Conservation (phyloP, 1,140 invertebrate genomes). For the Ceratitis capitata region DNA sequence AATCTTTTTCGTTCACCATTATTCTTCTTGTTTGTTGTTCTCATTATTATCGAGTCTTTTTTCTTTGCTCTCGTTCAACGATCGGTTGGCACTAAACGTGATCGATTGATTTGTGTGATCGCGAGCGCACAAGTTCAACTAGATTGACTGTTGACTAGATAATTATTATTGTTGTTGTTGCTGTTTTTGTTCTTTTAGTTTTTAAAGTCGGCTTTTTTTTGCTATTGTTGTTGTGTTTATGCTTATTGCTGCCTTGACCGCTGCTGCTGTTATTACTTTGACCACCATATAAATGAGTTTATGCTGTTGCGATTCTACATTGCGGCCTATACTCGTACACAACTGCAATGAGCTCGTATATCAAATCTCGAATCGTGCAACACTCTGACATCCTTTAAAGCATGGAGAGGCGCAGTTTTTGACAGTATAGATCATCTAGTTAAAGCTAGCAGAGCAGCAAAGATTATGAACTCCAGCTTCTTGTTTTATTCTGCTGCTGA, state of each 20-base stretch:
- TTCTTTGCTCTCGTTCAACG: background rate
- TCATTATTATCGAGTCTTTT: background rate
- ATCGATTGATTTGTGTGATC: slow-evolving; percentile 65
- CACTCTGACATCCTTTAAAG: background rate
- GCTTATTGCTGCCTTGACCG: background rate
- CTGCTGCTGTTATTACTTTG: background rate
- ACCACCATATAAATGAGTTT: background rate
- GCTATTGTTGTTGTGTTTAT: slow-evolving; percentile 51
- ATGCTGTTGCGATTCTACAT: background rate
- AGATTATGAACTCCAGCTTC: background rate
- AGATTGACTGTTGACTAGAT: slow-evolving; percentile 65
- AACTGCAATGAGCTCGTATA: background rate
- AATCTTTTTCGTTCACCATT: too few relatives aligned
- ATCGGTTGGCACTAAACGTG: slow-evolving; percentile 56
- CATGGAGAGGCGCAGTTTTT: background rate
- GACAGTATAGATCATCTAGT: background rate
- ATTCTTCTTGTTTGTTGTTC: background rate
- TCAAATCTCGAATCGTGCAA: background rate
- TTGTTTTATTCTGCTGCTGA: background rate
- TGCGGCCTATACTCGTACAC: background rate
- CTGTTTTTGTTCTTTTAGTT: too few relatives aligned
- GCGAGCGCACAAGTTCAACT: slow-evolving; percentile 57
- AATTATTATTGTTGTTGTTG: slow-evolving; percentile 54
- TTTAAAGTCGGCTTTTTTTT: too few relatives aligned
- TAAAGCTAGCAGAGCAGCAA: background rate